These are phyloP conservation scores for Chauna torquata DNA, from an alignment of 2,113 vertebrate species.

Conservation along the genomic window DNA sequence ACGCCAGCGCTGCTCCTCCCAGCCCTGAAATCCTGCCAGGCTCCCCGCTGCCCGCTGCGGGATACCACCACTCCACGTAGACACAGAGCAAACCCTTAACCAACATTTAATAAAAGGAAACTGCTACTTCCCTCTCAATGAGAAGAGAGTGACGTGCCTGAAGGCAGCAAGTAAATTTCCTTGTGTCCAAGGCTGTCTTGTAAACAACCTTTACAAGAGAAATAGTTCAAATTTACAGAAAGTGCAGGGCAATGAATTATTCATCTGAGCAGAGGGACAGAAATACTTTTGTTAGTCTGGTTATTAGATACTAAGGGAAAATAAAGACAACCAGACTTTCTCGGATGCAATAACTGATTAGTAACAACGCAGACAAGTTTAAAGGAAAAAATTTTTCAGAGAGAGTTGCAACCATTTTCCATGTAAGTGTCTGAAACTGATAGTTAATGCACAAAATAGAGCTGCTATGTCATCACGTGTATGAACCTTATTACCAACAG, in stretches of 20 bases:
- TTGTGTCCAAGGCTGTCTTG: not conserved
- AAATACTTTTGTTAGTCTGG: slow-evolving; percentile 42
- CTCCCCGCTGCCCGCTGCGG: slow-evolving; percentile 14
- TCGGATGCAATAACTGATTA: not conserved
- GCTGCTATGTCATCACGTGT: not conserved
- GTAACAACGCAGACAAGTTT: not conserved
- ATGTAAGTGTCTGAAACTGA: not conserved
- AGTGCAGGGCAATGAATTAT: slow-evolving; percentile 60
- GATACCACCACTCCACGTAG: not conserved
- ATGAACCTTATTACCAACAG: not conserved
- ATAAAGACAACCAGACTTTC: not conserved
- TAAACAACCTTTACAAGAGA: not conserved
- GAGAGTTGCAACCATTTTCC: not conserved
- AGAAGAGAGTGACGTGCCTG: not conserved
- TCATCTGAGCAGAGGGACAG: slow-evolving; percentile 36
- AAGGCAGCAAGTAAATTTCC: not conserved
- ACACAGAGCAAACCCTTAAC: not conserved
- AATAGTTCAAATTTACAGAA: slow-evolving; percentile 23
- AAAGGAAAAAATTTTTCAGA: not conserved
- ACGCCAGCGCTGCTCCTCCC: not conserved
- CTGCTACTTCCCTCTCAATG: not conserved
- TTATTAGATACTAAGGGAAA: not conserved
- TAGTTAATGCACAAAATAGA: not conserved
- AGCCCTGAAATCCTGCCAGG: slow-evolving; percentile 48
- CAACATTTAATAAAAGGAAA: not conserved